A percentile compares a stretch with the other conserved stretches of the same genome.
phyloP scores from a whole-genome alignment of 2,888 invertebrate genomes.

The Orthosia gracilis region DNA sequence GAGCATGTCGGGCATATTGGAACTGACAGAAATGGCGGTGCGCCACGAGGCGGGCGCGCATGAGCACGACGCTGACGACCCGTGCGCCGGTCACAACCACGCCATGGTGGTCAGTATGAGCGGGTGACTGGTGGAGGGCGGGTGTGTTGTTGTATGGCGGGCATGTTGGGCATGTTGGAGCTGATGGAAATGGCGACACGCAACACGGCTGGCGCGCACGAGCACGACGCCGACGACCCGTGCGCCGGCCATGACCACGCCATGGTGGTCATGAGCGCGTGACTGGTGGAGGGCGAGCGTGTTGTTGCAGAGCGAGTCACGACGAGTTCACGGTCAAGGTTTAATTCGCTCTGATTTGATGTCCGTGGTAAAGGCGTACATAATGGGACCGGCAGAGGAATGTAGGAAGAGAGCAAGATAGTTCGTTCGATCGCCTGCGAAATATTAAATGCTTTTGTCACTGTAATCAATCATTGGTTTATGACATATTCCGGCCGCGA shows the following conservation, averaged over 20 bases:
- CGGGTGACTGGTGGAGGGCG: too few species aligned
- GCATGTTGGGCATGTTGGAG: background rate
- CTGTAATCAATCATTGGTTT: too few species aligned
- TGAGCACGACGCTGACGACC: slow-evolving; percentile 47
- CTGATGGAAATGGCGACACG: slow-evolving; percentile 22
- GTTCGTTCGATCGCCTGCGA: too few species aligned
- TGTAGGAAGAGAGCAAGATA: too few species aligned
- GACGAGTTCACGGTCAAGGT: too few species aligned
- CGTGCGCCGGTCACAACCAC: slow-evolving; percentile 72
- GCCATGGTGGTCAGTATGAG: slow-evolving; percentile 78
- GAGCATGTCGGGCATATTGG: slow-evolving; percentile 12
- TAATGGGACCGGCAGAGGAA: too few species aligned
- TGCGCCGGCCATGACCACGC: slow-evolving; percentile 74
- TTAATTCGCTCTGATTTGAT: too few species aligned
- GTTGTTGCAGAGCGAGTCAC: background rate
- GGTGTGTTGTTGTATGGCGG: background rate
- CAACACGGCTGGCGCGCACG: slow-evolving; percentile 13
- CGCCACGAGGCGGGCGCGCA: slow-evolving; percentile 17
- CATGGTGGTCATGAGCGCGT: slow-evolving; percentile 74
- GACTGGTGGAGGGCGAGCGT: too few species aligned
- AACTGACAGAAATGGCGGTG: slow-evolving; percentile 22
- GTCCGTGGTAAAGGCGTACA: too few species aligned
- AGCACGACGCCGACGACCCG: slow-evolving; percentile 44
- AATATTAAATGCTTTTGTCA: too few species aligned
- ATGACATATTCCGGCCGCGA: too few species aligned